These are phyloP conservation scores for Vulpes vulpes DNA, from an alignment of 2,113 vertebrate species.

Conservation along the genomic window DNA sequence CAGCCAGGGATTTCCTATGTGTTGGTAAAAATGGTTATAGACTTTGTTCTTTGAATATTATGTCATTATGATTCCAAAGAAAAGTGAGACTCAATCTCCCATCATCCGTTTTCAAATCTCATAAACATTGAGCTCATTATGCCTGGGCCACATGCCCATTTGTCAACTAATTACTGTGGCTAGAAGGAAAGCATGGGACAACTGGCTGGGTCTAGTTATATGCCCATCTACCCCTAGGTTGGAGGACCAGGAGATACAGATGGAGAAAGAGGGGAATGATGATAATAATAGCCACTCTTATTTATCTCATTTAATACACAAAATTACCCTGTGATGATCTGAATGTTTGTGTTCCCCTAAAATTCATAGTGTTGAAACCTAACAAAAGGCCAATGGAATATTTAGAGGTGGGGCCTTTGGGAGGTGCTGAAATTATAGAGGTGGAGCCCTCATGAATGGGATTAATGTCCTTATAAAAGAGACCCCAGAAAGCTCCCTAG, in stretches of 20 bases:
- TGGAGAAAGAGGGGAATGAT: neutral
- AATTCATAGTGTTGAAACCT: neutral
- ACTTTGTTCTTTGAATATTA: neutral
- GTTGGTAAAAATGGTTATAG: neutral
- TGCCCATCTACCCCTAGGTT: neutral
- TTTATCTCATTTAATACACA: slow-evolving; percentile 2
- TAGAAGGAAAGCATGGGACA: neutral
- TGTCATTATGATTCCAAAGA: neutral
- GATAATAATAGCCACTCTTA: neutral
- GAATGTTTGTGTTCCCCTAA: neutral
- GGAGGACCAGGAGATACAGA: neutral
- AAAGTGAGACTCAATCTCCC: neutral
- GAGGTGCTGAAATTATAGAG: neutral
- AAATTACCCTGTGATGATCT: neutral
- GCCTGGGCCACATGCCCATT: neutral
- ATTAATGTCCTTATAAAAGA: neutral
- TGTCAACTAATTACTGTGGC: neutral
- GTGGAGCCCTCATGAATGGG: neutral
- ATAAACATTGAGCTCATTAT: neutral
- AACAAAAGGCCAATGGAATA: neutral
- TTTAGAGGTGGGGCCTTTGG: neutral
- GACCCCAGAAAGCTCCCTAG: neutral
- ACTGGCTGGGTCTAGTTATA: neutral
- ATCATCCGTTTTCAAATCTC: neutral
- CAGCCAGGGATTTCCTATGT: neutral